Base-by-base conservation (phyloP, 2,113 vertebrate species). In the Edolisoma coerulescens region DNA sequence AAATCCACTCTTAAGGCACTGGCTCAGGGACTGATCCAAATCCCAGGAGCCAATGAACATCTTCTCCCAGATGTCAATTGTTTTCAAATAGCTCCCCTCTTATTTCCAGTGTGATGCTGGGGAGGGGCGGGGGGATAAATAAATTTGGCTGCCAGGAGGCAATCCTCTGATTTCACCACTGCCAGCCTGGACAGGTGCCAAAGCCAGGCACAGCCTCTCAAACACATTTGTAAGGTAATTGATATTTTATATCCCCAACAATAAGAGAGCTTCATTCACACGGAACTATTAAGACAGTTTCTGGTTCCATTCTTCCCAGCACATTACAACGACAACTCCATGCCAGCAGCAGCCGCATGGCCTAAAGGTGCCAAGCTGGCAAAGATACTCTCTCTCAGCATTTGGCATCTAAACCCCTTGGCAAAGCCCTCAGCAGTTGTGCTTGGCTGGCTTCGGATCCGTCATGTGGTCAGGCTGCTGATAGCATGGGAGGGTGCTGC, bases 281-380 rank as follows among this genome's bases (percentile, higher is more conserved):
- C 23, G 4, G 87, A 87, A 75, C 89, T 86, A 80, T 75, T 90
- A 96, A 83, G 79, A 91, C 93, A 93, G 81, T 81, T 96, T 93
- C 92, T 97, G 94, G 80, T 96, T 93, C 92, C 61, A 35, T 95
- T 95, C 94, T 91, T 64, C 73, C 69, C 64, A 53, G 82, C 65
- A n/a, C 77, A 30, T 82, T 87, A 95, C 91, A 95, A 57, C 13
- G 76, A 94, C 93, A 80, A 11, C 79, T 69, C 90, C 69, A 10
- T 19, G 83, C 96, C 94, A 96, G 95, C 90, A 94, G 91, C 96
- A 44, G 33, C 96, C 97, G 96, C 96, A 84, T 41, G 97, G 93
- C 74, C 88, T 50, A 41, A 45, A 97, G 97, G 97, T 97, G 97
- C 97, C 97, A 96, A 91, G 97, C 98, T 96, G 97, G 97, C 95